These are phyloP conservation scores for Zelostemma sp. DNA, from an alignment of 1,140 invertebrate genomes.

Conservation along the genomic window DNA sequence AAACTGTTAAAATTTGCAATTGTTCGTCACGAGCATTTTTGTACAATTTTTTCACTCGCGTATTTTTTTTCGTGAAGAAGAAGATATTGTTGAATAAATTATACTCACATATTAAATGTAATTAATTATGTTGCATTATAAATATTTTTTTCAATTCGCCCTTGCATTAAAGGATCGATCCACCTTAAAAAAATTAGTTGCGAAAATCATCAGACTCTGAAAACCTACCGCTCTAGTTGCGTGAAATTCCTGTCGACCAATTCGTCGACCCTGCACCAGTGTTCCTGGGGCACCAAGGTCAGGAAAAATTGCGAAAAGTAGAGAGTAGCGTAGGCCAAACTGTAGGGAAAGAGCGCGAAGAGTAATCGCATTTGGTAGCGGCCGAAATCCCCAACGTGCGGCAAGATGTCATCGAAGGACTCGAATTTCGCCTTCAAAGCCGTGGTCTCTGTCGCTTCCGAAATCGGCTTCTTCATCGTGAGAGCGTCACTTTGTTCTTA, in stretches of 20 bases:
- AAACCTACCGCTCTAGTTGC: slow-evolving; percentile 52
- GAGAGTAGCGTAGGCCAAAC: slow-evolving; percentile 58
- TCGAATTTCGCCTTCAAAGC: slow-evolving; percentile 56
- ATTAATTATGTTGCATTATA: no score
- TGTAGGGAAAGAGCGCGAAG: slow-evolving; percentile 60
- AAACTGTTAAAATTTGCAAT: no score
- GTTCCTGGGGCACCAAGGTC: slow-evolving; percentile 63
- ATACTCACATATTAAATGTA: no score
- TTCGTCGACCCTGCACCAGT: slow-evolving; percentile 65
- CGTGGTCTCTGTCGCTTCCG: slow-evolving; percentile 52
- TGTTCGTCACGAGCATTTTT: no score
- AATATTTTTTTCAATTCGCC: no score
- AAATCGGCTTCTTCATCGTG: slow-evolving; percentile 24
- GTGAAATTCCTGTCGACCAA: slow-evolving; percentile 50
- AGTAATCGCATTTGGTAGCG: slow-evolving; percentile 71
- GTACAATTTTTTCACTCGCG: no score
- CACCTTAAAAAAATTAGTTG: no score
- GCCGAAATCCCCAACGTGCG: slow-evolving; percentile 71
- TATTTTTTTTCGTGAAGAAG: no score
- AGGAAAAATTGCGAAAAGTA: slow-evolving; percentile 69
- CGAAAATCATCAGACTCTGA: slow-evolving; percentile 5
- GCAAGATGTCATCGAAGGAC: slow-evolving; percentile 70
- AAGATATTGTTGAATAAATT: no score
- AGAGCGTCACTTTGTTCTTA: background rate
- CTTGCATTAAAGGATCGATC: no score